Evolutionary conservation across 2,113 vertebrate species (phyloP).

Genomic region (Trogon melanurus): DNA sequence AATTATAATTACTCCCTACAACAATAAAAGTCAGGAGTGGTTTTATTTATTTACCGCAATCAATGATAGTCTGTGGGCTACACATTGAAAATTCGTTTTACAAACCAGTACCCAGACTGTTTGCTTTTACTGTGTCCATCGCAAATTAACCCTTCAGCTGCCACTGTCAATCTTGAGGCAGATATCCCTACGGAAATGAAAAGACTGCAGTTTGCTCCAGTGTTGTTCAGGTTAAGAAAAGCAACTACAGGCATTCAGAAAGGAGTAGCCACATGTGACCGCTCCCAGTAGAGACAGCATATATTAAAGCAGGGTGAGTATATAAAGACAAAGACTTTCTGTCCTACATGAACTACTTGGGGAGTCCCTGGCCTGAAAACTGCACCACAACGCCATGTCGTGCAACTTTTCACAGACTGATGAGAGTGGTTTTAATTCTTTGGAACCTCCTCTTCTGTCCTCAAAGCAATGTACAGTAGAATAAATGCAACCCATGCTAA

Average conservation of each 20-base stretch:
- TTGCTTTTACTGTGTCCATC: conserved; percentile 31
- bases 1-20: conserved; percentile 86
- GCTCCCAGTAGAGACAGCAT: background rate
- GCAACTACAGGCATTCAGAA: background rate
- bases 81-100: conserved; percentile 71
- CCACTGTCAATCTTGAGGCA: background rate
- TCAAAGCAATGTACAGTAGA: background rate
- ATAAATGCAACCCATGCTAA: background rate
- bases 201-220: background rate
- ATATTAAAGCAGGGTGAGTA: background rate
- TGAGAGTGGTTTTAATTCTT: background rate
- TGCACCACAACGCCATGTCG: background rate
- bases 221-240: background rate
- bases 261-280: background rate
- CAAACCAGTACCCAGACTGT: conserved; percentile 57
- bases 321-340: conserved; percentile 24
- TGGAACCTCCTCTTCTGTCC: background rate
- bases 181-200: background rate
- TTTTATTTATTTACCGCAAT: conserved; percentile 84
- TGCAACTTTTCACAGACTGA: background rate
- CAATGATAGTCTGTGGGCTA: conserved; percentile 71
- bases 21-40: conserved; percentile 87
- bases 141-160: conserved; percentile 59
- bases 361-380: background rate
- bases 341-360: background rate